These are phyloP conservation scores for Sternotherus odoratus DNA, from an alignment of 2,797 vertebrate species.

Conservation along the genomic window DNA sequence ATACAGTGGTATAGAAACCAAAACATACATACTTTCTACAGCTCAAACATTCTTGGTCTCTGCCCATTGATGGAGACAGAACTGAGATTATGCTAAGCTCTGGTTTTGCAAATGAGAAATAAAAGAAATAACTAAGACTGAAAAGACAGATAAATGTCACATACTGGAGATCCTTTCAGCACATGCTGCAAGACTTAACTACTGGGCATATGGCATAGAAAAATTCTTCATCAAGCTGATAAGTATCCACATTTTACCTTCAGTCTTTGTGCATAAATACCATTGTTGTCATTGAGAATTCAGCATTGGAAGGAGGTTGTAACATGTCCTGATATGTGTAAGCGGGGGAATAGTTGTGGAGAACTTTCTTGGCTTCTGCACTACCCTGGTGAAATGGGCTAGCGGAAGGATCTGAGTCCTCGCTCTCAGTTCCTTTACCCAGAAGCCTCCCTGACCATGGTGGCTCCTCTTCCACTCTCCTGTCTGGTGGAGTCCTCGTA, in stretches of 20 bases:
- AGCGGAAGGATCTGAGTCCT: too few species aligned
- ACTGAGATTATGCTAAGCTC: background rate
- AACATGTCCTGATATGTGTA: background rate
- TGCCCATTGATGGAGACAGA: background rate
- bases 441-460: too few species aligned
- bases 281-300: background rate
- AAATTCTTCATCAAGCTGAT: accelerated
- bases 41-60: background rate
- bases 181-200: background rate
- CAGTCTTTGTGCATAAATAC: background rate
- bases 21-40: background rate
- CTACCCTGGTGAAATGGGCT: too few species aligned
- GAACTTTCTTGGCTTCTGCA: too few species aligned
- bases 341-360: too few species aligned
- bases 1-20: background rate
- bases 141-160: background rate
- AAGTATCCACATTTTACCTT: background rate
- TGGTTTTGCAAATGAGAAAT: background rate
- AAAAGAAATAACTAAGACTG: background rate
- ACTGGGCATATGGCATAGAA: background rate
- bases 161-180: background rate
- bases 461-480: too few species aligned
- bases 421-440: too few species aligned
- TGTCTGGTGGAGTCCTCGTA: too few species aligned
- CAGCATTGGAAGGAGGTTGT: background rate